Percentiles rank a stretch among this genome's conserved stretches.
Evolutionary conservation across 1,140 invertebrate species (phyloP).

Genomic region (Plutomurus gul): DNA sequence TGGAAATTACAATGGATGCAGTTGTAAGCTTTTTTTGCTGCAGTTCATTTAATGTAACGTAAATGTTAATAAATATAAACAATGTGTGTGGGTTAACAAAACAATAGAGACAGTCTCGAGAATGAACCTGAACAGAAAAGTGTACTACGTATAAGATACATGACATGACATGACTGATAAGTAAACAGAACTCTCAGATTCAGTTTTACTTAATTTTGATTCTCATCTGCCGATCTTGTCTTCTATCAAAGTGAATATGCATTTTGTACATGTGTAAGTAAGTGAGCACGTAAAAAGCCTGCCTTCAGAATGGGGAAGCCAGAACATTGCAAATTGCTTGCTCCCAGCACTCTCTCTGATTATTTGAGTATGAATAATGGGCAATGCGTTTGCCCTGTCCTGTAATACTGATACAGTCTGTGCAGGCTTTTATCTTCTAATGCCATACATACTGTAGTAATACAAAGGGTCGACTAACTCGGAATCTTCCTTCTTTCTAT

Average conservation of each 20-base stretch:
- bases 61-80: too few species aligned
- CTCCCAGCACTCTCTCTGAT: slow-evolving; percentile 21
- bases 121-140: too few species aligned
- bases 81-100: too few species aligned
- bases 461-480: too few species aligned
- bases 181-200: too few species aligned
- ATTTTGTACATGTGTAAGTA: background rate
- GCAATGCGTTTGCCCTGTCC: background rate
- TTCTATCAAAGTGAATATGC: background rate
- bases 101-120: too few species aligned
- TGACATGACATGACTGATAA: background rate
- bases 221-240: slow-evolving; percentile 1
- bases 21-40: too few species aligned
- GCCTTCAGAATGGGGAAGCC: background rate
- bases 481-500: too few species aligned
- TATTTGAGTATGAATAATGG: slow-evolving; percentile 22
- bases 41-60: too few species aligned
- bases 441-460: background rate
- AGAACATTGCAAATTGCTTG: slow-evolving; percentile 8
- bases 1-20: too few species aligned
- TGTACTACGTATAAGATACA: too few species aligned
- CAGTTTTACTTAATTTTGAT: slow-evolving; percentile 28
- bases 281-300: background rate
- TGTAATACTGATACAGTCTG: background rate
- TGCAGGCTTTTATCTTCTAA: too few species aligned